Base-by-base conservation (phyloP, 2,888 invertebrate genomes). In the Lithophane socia region DNA sequence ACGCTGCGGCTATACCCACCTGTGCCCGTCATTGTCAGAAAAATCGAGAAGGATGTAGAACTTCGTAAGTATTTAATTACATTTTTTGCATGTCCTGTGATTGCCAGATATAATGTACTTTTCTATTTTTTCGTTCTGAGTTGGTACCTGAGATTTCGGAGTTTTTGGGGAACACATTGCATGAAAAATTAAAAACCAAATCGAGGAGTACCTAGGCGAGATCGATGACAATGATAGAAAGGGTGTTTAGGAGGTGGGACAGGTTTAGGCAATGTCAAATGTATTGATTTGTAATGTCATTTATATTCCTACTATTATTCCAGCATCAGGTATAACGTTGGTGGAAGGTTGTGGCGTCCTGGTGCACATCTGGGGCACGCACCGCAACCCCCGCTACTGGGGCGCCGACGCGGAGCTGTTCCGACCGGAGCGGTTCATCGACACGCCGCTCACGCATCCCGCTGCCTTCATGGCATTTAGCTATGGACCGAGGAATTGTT, bases 311-410 rank as follows among this genome's bases (percentile, higher is more conserved):
- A 49, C 52, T 52, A 52, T 18, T 2, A 24, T 58, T 58, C 4
- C 56, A 93, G 93, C 92, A 5, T 90, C 91, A 18, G 93, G 93
- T 0, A 54, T 89, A 2, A 91, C 87, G 0, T 58, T 94, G 5
- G 86, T 90, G 0, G 77, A 86, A 44, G 91, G 87, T 0, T 89
- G 89, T 42, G 88, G 90, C 0, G 73, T 91, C 0, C 5, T 92
- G 0, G 77, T 93, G 2, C 89, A 89, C 79, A 89, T 94, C 52
- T 93, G 92, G 92, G 91, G 90, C 0, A 78, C 92, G 0, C 92
- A 94, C 63, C 92, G 92, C 10, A 92, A 94, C 84, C 93, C 92
- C 0, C 79, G 73, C 0, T 91, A 92, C 81, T 94, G 94, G 94
- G 94, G 94, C 0, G 61, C 79, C 0, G 92, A 94, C 56, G 92